phyloP scores from a whole-genome alignment of 2,888 invertebrate genomes.

The Hyalella azteca region DNA sequence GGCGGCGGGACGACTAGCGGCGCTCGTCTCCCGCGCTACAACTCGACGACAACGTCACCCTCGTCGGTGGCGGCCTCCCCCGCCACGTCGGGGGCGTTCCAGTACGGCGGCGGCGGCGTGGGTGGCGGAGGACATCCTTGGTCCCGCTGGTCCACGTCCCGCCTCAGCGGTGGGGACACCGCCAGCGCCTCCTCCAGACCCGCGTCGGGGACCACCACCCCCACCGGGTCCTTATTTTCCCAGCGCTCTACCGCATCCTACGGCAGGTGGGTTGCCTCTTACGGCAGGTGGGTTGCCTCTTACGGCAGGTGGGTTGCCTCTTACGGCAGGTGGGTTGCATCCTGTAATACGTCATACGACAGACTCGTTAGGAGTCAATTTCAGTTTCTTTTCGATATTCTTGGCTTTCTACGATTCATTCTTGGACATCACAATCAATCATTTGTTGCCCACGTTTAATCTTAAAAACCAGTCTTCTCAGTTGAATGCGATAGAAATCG shows the following conservation, averaged over 20 bases:
- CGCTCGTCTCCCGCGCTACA: conserved; percentile 78
- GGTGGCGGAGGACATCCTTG: conserved; percentile 60
- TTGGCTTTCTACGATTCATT: no score
- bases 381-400: no score
- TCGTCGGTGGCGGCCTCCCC: not conserved
- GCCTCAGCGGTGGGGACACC: conserved; percentile 38
- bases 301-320: not conserved
- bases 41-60: conserved; percentile 64
- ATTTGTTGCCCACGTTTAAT: no score
- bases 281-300: not conserved
- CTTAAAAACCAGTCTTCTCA: no score
- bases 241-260: conserved; percentile 55
- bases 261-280: conserved; percentile 9
- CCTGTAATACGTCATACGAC: no score
- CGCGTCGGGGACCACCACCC: conserved; percentile 70
- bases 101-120: conserved; percentile 60
- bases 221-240: conserved; percentile 70
- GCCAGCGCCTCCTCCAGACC: conserved; percentile 60
- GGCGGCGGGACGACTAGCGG: conserved; percentile 66
- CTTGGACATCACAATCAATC: no score
- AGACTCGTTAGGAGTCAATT: no score
- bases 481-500: no score
- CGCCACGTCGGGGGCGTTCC: conserved; percentile 64
- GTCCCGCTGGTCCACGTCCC: conserved; percentile 50
- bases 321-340: not conserved